Percentiles rank a stretch among this genome's conserved stretches.
These are phyloP conservation scores for Microctonus hyperodae DNA, from an alignment of 2,888 invertebrate genomes.

Conservation along the genomic window DNA sequence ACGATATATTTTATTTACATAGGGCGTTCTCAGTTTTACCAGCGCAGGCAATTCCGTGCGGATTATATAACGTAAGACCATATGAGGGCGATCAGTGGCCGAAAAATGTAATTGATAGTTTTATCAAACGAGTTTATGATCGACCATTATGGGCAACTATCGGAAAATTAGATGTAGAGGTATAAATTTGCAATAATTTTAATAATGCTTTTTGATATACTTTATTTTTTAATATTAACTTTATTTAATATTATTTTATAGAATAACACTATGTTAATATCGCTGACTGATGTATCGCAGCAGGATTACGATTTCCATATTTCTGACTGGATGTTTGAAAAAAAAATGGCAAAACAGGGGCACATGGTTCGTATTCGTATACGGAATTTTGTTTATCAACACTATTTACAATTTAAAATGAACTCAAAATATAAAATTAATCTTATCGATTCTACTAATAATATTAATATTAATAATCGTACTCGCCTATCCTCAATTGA, in stretches of 20 bases:
- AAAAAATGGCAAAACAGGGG: conserved; percentile 48
- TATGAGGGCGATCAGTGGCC: conserved; percentile 43
- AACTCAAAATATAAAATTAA: background rate
- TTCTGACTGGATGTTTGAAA: conserved; percentile 53
- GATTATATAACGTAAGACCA: conserved; percentile 52
- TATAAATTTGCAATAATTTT: conserved; percentile 30
- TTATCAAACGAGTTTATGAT: conserved; percentile 38
- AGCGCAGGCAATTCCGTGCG: conserved; percentile 58
- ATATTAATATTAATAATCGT: background rate
- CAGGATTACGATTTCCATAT: conserved; percentile 50
- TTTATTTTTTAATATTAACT: conserved; percentile 14
- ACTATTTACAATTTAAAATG: conserved; percentile 31
- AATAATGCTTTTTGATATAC: background rate
- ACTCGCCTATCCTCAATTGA: background rate
- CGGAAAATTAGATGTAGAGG: conserved; percentile 42
- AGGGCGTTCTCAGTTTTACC: conserved; percentile 51
- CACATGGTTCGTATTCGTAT: conserved; percentile 55
- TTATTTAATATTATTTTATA: conserved; percentile 32
- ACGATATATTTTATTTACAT: conserved; percentile 50
- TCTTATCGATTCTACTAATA: background rate
- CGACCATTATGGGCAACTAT: conserved; percentile 47
- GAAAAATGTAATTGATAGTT: conserved; percentile 36
- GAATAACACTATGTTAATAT: conserved; percentile 55
- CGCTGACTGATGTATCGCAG: conserved; percentile 50
- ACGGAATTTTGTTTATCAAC: conserved; percentile 44